Conservation (phyloP, 2,113 vertebrate genomes). For the Agapornis roseicollis region DNA sequence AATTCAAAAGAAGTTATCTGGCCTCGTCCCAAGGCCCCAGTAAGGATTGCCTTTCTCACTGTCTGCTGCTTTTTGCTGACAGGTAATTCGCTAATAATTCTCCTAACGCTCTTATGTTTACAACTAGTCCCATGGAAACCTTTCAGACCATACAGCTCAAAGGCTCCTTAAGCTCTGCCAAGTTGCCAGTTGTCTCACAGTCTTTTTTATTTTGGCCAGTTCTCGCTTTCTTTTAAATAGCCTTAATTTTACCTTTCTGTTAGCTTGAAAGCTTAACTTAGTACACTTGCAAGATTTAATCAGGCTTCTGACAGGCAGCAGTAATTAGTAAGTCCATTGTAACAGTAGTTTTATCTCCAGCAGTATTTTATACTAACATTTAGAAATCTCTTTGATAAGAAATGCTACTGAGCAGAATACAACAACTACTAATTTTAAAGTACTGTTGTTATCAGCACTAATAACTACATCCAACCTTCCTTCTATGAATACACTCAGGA, state of each 20-base stretch:
- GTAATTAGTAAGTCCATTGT: not conserved
- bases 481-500: not conserved
- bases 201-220: not conserved
- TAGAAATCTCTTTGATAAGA: not conserved
- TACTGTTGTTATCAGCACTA: not conserved
- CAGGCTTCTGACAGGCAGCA: not conserved
- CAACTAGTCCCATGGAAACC: not conserved
- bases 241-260: not conserved
- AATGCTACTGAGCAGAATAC: not conserved
- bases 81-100: not conserved
- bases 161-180: not conserved
- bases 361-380: not conserved
- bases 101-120: not conserved
- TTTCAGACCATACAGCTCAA: not conserved
- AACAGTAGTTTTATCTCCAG: not conserved
- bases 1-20: not conserved
- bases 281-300: not conserved
- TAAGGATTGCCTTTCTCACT: not conserved
- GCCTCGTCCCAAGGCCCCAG: not conserved
- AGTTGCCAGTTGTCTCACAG: slow-evolving; percentile 2
- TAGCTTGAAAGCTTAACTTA: not conserved
- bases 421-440: not conserved
- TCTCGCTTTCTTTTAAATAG: not conserved
- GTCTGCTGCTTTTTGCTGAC: slow-evolving; percentile 11
- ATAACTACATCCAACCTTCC: not conserved